Conservation (phyloP, 2,113 vertebrate species). For the Sinocyclocheilus anshuiensis region DNA sequence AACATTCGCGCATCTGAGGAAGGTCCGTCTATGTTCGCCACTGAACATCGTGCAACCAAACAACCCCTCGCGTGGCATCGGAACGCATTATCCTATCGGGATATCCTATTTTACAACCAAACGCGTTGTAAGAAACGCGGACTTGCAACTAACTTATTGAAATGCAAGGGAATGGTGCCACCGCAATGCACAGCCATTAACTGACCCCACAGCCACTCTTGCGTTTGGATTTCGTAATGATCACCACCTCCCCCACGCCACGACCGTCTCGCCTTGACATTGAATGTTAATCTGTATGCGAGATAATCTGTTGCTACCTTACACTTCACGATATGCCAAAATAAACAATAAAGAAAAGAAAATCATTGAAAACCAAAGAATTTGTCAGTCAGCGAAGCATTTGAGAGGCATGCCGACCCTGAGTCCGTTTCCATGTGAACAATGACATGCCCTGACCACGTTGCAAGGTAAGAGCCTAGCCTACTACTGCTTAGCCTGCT, state of each 20-base stretch:
- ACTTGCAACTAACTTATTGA: background rate
- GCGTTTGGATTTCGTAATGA: constrained; percentile 35
- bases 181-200: constrained; percentile 24
- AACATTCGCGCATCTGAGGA: background rate
- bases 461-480: constrained; percentile 43
- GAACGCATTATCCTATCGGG: background rate
- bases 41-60: background rate
- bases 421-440: constrained; percentile 72
- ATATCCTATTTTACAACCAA: constrained; percentile 14
- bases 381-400: constrained; percentile 19
- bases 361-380: background rate
- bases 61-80: background rate
- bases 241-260: constrained; percentile 48
- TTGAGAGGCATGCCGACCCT: constrained; percentile 64
- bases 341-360: background rate
- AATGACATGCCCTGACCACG: constrained; percentile 62
- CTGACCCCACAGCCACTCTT: constrained; percentile 18
- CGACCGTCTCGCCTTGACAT: constrained; percentile 73
- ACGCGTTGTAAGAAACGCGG: background rate
- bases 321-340: background rate
- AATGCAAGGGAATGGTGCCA: background rate
- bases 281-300: constrained; percentile 55
- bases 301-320: background rate
- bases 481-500: constrained; percentile 23
- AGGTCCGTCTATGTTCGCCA: background rate